phyloP scores from a whole-genome alignment of 2,888 invertebrate genomes.

The Meloe dianella region DNA sequence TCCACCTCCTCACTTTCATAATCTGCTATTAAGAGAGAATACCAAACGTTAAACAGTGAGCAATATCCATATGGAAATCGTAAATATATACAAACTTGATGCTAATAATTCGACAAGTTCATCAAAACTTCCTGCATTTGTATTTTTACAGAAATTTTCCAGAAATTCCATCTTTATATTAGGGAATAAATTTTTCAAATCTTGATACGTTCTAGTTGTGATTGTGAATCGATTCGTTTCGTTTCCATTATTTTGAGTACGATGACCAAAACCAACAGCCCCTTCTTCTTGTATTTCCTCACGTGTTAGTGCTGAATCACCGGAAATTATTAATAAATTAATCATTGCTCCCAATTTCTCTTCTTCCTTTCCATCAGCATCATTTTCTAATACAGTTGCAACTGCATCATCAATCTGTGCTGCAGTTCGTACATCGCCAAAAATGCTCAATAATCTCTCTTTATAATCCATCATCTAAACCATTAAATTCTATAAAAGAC shows the following conservation, averaged over 20 bases:
- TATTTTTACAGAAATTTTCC: slow-evolving; percentile 22
- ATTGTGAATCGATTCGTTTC: background rate
- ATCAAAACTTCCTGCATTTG: slow-evolving; percentile 18
- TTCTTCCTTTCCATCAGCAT: slow-evolving; percentile 10
- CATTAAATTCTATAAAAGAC: background rate
- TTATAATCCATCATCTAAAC: background rate
- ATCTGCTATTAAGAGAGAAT: slow-evolving; percentile 27
- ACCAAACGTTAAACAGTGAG: no score
- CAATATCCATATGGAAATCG: no score
- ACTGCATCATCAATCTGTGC: slow-evolving; percentile 19
- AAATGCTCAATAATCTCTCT: background rate
- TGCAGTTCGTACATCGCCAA: background rate
- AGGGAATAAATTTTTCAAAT: slow-evolving; percentile 32
- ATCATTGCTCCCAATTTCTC: slow-evolving; percentile 26
- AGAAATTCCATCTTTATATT: slow-evolving; percentile 30
- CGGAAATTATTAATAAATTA: slow-evolving; percentile 22
- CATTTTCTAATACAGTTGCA: slow-evolving; percentile 14
- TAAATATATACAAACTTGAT: slow-evolving; percentile 5
- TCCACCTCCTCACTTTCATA: slow-evolving; percentile 34
- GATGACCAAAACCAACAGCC: slow-evolving; percentile 1
- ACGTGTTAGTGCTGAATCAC: slow-evolving; percentile 16
- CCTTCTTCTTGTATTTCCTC: background rate
- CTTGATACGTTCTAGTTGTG: slow-evolving; percentile 3
- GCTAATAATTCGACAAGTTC: slow-evolving; percentile 14
- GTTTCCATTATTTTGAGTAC: background rate